A percentile compares a stretch with the other conserved stretches of the same genome.
Conservation (phyloP, 1,140 invertebrate species). For the Euglossa dilemma region DNA sequence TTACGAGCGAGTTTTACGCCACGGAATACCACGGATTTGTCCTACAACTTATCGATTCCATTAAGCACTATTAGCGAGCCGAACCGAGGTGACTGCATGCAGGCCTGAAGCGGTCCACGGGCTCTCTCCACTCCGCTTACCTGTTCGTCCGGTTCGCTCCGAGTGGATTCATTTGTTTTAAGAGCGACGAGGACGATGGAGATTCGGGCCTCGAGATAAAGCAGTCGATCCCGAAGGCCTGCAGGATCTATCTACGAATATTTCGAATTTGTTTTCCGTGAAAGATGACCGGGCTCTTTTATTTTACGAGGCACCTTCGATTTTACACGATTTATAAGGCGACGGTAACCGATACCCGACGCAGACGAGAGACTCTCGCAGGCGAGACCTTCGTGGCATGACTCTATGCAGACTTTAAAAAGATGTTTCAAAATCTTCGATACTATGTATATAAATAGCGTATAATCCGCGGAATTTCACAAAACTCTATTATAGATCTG, state of each 20-base stretch:
- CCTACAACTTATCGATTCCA: slow-evolving; percentile 73
- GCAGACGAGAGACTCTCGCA: not conserved
- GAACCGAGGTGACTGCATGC: not conserved
- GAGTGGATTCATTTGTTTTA: slow-evolving; percentile 66
- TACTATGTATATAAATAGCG: no score
- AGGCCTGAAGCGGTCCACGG: not conserved
- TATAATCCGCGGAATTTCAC: no score
- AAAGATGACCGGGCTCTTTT: not conserved
- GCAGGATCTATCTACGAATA: slow-evolving; percentile 40
- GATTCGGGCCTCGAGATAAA: slow-evolving; percentile 54
- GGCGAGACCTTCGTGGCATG: no score
- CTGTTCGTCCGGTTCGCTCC: slow-evolving; percentile 34
- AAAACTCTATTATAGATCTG: no score
- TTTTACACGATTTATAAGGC: not conserved
- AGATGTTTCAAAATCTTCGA: no score
- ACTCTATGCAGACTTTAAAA: no score
- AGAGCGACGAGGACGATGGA: slow-evolving; percentile 9
- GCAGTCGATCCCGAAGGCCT: slow-evolving; percentile 38
- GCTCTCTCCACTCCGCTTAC: slow-evolving; percentile 25
- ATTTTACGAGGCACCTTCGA: not conserved
- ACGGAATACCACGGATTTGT: slow-evolving; percentile 62
- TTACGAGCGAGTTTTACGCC: slow-evolving; percentile 58
- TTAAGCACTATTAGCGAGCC: slow-evolving; percentile 69
- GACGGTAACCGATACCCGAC: not conserved
- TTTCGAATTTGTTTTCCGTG: slow-evolving; percentile 30